Percentiles rank a stretch among this genome's conserved stretches.
phyloP scores from a whole-genome alignment of 2,797 vertebrate species.

The Microctenopoma stevenorrisi region DNA sequence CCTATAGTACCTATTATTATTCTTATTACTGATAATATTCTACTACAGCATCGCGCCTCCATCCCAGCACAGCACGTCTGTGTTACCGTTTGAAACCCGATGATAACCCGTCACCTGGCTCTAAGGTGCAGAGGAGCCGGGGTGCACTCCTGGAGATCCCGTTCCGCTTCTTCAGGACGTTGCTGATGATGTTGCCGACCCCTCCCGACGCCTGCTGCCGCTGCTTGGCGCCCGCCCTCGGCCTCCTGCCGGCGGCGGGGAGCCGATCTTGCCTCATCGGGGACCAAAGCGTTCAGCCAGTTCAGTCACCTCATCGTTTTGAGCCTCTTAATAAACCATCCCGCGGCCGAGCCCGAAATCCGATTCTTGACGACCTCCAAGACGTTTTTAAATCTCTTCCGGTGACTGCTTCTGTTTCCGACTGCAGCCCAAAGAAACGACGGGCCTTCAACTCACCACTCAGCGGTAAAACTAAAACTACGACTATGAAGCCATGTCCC shows the following conservation, averaged over 20 bases:
- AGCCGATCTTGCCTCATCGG: constrained; percentile 86
- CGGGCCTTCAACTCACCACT: not conserved
- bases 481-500: not conserved
- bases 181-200: constrained; percentile 94
- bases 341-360: not conserved
- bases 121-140: constrained; percentile 94
- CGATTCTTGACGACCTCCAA: not conserved
- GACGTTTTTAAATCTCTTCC: constrained; percentile 25
- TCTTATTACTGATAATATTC: no score
- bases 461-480: not conserved
- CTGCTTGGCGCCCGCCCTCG: constrained; percentile 84
- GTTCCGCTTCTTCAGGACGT: constrained; percentile 94
- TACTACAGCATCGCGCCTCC: no score
- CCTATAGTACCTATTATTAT: no score
- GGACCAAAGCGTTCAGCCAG: constrained; percentile 6
- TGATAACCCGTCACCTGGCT: constrained; percentile 88
- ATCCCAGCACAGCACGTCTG: no score
- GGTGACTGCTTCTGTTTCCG: not conserved
- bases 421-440: not conserved
- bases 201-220: constrained; percentile 82
- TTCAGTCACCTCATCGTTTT: constrained; percentile 50
- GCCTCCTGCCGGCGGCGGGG: constrained; percentile 84
- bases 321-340: not conserved
- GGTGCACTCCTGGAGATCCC: constrained; percentile 95
- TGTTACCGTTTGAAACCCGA: no score